Evolutionary conservation across 2,797 vertebrate genomes (phyloP).

Genomic region (Bradypus variegatus): DNA sequence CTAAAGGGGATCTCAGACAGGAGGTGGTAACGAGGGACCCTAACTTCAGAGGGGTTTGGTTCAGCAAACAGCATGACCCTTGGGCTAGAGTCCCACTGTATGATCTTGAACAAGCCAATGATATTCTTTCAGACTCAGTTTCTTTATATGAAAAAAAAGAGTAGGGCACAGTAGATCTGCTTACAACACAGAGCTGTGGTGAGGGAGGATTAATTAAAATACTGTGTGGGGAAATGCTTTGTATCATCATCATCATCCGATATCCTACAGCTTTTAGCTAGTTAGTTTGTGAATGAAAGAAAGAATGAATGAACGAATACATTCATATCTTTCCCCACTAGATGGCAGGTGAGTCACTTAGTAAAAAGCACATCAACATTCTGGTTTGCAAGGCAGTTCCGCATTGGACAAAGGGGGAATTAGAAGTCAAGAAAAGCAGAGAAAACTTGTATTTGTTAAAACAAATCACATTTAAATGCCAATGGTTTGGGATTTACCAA

Average conservation of each 20-base stretch:
- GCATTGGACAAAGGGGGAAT: neutral
- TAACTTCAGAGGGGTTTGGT: neutral
- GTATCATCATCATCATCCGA: neutral
- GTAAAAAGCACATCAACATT: neutral
- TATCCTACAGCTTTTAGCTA: neutral
- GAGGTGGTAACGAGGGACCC: neutral
- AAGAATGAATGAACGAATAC: neutral
- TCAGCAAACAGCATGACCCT: neutral
- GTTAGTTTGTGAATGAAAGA: neutral
- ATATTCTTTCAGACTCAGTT: neutral
- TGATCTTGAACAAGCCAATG: neutral
- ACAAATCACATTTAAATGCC: neutral
- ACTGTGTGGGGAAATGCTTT: neutral
- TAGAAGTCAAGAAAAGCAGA: neutral
- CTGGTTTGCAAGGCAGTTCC: neutral
- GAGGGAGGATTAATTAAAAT: neutral
- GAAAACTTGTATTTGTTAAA: neutral
- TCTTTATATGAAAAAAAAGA: neutral
- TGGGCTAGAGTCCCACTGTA: neutral
- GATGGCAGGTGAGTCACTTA: conserved; percentile 49
- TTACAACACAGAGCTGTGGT: neutral
- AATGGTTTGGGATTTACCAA: neutral
- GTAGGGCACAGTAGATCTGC: neutral
- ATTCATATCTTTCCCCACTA: conserved; percentile 21
- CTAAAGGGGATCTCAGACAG: neutral